Base-by-base conservation (phyloP, 2,888 invertebrate species). In the Camptogramma bilineatum region DNA sequence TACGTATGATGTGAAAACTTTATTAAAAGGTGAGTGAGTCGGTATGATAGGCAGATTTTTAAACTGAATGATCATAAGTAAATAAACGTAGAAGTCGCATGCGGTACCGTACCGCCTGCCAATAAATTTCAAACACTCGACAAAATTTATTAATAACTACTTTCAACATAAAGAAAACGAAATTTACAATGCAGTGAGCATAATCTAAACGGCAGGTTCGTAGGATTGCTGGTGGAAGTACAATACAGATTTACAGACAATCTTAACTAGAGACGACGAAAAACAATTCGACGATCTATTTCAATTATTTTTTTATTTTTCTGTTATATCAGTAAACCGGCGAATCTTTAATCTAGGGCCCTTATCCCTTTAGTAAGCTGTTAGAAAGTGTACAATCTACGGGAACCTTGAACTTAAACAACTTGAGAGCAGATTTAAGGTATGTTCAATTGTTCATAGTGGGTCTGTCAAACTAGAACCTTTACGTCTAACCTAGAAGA, bases 181-280 rank as follows among this genome's bases (percentile, higher is more conserved):
- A 58, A 50, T 65, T 17, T 58, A 65, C 60, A 57, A 54, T 62
- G 53, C 53, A 51, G 42, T 48, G 48, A 65, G 44, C 53, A 19
- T 44, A 21, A 5, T 4, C 8, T 24, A 57, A 51, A 19, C 52
- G 42, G 44, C 52, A 42, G 39, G 28, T 19, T 46, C 13, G 10
- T n/a, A n/a, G 17, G 53, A 48, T 19, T 39, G 57, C 34, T 13
- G n/a, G 34, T 39, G 34, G 34, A 13, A 3, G 3, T 39, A 13
- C 2, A 39, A 39, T 39, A 39, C 34, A 39, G 34, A 13, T 39
- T 13, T 39, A 13, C 13, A 13, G 13, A 34, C 13, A 39, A 13
- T 39, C 34, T 39, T 13, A 39, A 13, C 13, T 39, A 39, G 34
- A 34, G 34, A 34, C 9, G 2, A 9, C 34, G 0, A 10, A 28